phyloP scores from a whole-genome alignment of 2,113 vertebrate genomes.

The Cyanoramphus novaezelandiae region DNA sequence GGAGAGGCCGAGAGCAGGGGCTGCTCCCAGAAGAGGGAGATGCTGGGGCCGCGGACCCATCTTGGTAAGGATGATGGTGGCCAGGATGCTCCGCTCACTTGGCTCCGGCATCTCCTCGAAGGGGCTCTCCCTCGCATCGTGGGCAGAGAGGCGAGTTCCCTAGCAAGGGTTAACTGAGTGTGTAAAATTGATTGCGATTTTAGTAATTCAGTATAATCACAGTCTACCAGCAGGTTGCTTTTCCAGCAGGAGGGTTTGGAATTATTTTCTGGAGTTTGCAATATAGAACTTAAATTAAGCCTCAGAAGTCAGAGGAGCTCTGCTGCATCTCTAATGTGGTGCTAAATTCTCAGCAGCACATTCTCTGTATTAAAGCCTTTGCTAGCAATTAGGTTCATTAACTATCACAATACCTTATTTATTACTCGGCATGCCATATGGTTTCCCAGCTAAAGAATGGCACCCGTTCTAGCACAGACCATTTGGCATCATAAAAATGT shows the following conservation, averaged over 20 bases:
- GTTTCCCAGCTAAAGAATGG: constrained; percentile 86
- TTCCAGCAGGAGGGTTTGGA: constrained; percentile 88
- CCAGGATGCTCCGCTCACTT: neutral
- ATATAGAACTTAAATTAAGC: constrained; percentile 91
- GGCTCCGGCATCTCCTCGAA: neutral
- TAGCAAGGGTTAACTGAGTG: constrained; percentile 83
- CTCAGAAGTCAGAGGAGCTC: constrained; percentile 86
- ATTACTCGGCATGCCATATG: constrained; percentile 85
- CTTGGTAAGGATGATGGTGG: neutral
- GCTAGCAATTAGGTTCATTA: constrained; percentile 89
- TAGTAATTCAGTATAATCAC: constrained; percentile 89
- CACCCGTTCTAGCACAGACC: constrained; percentile 81
- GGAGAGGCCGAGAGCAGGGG: neutral
- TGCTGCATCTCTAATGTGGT: constrained; percentile 83
- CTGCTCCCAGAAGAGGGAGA: neutral
- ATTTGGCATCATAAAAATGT: constrained; percentile 89
- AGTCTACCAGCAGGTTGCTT: constrained; percentile 87
- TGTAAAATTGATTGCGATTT: constrained; percentile 87
- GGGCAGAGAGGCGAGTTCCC: constrained; percentile 6
- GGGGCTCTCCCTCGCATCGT: neutral
- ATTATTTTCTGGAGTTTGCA: constrained; percentile 90
- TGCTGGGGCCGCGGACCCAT: neutral
- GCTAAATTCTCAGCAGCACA: constrained; percentile 88
- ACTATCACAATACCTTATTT: constrained; percentile 90
- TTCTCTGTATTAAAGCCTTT: constrained; percentile 84